Percentiles rank a stretch among this genome's conserved stretches.
Evolutionary conservation across 2,888 invertebrate species (phyloP).

Genomic region (Pachycephus smyrnensis): DNA sequence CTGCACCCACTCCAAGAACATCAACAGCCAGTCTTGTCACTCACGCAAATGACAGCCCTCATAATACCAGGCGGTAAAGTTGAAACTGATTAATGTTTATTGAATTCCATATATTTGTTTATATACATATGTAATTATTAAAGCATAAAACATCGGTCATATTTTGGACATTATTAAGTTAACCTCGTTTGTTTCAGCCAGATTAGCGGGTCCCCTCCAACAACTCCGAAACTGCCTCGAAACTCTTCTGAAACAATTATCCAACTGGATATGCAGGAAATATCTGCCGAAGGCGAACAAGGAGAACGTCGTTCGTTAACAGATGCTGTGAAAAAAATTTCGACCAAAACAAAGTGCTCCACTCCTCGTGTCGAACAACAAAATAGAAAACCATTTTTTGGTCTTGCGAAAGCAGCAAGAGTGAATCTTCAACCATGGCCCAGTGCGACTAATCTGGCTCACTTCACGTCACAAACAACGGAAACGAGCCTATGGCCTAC

Average conservation of each 20-base stretch:
- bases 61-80: constrained; percentile 54
- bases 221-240: constrained; percentile 51
- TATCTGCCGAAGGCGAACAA: constrained; percentile 16
- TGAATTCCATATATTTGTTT: constrained; percentile 18
- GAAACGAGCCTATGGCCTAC: constrained; percentile 24
- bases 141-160: neutral
- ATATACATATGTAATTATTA: neutral
- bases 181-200: constrained; percentile 64
- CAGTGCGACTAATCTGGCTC: constrained; percentile 55
- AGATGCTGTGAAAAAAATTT: constrained; percentile 50
- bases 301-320: constrained; percentile 37
- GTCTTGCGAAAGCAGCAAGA: constrained; percentile 38
- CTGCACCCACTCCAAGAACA: constrained; percentile 46
- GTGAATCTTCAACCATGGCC: constrained; percentile 57
- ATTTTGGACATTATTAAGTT: constrained; percentile 43
- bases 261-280: constrained; percentile 55
- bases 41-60: constrained; percentile 49
- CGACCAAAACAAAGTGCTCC: constrained; percentile 35
- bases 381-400: constrained; percentile 51
- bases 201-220: constrained; percentile 59
- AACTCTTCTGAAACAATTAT: constrained; percentile 58
- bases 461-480: constrained; percentile 22
- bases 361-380: constrained; percentile 39
- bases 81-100: constrained; percentile 8
- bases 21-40: constrained; percentile 51